Conservation (phyloP, 2,797 vertebrate species). For the Pteropus rufus region DNA sequence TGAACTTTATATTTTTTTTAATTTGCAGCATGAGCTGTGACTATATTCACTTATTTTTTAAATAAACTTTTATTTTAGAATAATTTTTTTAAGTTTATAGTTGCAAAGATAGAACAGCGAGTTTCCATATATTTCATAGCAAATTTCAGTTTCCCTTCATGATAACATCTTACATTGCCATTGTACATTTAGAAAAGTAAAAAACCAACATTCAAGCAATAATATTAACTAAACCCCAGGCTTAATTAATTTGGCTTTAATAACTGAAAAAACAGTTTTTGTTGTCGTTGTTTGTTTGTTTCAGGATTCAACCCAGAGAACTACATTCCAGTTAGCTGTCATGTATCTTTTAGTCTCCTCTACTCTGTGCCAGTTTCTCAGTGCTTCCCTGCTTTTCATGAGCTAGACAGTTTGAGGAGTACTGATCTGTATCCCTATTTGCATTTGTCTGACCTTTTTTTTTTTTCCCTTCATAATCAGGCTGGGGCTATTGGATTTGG, state of each 20-base stretch:
- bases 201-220: neutral
- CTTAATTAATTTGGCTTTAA: neutral
- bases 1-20: neutral
- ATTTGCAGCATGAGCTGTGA: neutral
- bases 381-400: neutral
- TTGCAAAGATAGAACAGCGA: neutral
- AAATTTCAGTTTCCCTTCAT: neutral
- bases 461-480: neutral
- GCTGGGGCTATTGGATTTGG: neutral
- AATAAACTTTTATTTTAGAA: neutral
- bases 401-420: neutral
- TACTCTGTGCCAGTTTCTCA: neutral
- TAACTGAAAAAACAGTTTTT: neutral
- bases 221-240: neutral
- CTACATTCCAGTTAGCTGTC: neutral
- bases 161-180: neutral
- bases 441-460: neutral
- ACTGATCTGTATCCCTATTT: neutral
- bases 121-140: accelerated
- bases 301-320: neutral
- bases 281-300: neutral
- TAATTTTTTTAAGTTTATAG: neutral
- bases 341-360: neutral
- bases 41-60: neutral
- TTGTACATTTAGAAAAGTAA: neutral